These are phyloP conservation scores for Plectrocnemia conspersa DNA, from an alignment of 1,140 invertebrate species.

Conservation along the genomic window DNA sequence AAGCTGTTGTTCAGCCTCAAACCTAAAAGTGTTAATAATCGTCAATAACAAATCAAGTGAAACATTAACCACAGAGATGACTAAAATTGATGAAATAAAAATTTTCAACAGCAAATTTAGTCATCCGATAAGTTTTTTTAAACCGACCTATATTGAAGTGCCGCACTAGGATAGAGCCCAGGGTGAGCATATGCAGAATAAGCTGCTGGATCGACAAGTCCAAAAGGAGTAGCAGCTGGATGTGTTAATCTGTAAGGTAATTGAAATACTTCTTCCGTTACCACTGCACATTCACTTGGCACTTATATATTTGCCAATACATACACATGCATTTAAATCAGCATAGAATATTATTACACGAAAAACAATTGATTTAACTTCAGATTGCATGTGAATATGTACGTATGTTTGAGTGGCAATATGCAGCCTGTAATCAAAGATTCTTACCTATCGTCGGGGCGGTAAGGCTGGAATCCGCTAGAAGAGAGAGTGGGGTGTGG, in stretches of 20 bases:
- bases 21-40: conserved; percentile 4
- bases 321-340: neutral
- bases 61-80: neutral
- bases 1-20: conserved; percentile 32
- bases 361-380: neutral
- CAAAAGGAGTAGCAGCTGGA: conserved; percentile 31
- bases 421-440: neutral
- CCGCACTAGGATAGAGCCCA: conserved; percentile 47
- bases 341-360: no score
- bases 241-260: conserved; percentile 30
- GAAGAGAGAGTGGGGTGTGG: conserved; percentile 37
- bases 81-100: neutral
- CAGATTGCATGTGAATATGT: neutral
- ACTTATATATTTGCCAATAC: conserved; percentile 3
- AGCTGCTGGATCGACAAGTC: conserved; percentile 43
- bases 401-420: neutral
- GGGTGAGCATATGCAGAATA: conserved; percentile 49
- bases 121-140: neutral
- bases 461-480: conserved; percentile 50
- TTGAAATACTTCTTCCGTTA: conserved; percentile 13
- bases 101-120: neutral
- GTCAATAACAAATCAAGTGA: neutral
- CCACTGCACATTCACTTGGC: conserved; percentile 2
- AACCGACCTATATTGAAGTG: conserved; percentile 47
- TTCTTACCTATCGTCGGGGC: conserved; percentile 47